Evolutionary conservation across 2,888 invertebrate species (phyloP).

Genomic region (Ormia ochracea): DNA sequence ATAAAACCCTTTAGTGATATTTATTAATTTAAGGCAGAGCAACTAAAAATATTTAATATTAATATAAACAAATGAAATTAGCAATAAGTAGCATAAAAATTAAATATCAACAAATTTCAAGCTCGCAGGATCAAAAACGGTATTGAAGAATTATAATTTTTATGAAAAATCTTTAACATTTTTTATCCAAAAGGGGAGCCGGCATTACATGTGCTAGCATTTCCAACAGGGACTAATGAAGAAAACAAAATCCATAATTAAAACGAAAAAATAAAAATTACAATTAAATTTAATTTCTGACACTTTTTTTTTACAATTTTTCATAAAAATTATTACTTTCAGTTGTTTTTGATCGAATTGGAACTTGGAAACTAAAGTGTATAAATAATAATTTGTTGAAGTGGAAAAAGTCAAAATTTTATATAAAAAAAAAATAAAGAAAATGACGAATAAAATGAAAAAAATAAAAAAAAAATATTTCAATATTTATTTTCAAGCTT

Average conservation of each 20-base stretch:
- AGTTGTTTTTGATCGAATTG: too few species aligned
- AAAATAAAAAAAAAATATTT: background rate
- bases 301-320: too few species aligned
- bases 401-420: conserved; percentile 58
- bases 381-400: conserved; percentile 44
- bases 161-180: too few species aligned
- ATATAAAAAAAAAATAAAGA: conserved; percentile 23
- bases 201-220: too few species aligned
- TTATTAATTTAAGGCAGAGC: conserved; percentile 43
- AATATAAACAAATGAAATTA: conserved; percentile 34
- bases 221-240: too few species aligned
- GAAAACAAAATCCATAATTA: too few species aligned
- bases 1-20: conserved; percentile 55
- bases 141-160: too few species aligned
- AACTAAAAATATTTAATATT: conserved; percentile 4
- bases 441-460: background rate
- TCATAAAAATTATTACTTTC: too few species aligned
- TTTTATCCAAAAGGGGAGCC: too few species aligned
- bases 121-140: too few species aligned
- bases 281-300: conserved; percentile 6
- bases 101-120: too few species aligned
- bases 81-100: conserved; percentile 47
- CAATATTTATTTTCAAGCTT: background rate
- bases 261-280: conserved; percentile 5
- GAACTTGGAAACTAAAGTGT: conserved; percentile 26